Base-by-base conservation (phyloP, 2,888 invertebrate species). In the Cheilosia grossa region DNA sequence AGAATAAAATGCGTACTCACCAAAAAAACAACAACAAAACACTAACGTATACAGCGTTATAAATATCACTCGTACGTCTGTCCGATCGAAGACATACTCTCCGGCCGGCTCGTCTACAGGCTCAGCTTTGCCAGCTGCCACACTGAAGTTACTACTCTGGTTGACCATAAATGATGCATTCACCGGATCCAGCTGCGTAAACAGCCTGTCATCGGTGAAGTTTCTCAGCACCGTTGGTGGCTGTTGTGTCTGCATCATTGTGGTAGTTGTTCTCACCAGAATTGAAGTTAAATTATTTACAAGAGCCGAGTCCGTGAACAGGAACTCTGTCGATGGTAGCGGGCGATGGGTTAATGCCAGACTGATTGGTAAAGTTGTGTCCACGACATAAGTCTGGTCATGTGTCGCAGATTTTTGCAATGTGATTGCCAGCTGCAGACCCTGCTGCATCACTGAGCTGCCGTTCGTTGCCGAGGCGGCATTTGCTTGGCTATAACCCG, bases 11-110 rank as follows among this genome's bases (percentile, higher is more conserved):
- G 19, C 17, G 0, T 80, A 94, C 96, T 96, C 91, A 96, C 96
- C 96, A 89, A 96, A 96, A 91, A 96, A 96, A 90, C 96, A 96
- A 89, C 95, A 95, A 91, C 96, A 95, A 91, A 96, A 96, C 21
- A 96, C 96, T 86, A 96, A 92, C 2, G 95, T 94, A 90, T 96
- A 96, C 33, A 96, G 92, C 0, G 94, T 94, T 89, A 96, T 95
- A 91, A 96, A 96, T 89, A 96, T 94, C 64, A 95, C 93, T 89
- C 95, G 94, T 72, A 96, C 94, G 90, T 96, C 95, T 66, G 94
- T 93, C 89, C 95, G 93, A 91, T 96, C 96, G 89, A 96, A 96
- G 88, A 96, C 95, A 90, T 95, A 96, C 81, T 96, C 95, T 85
- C 94, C 94, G 2, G 63, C 49, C 13, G 67, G 51, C 10, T 42